Evolutionary conservation across 1,140 invertebrate genomes (phyloP), one percentile per base, ranked within the genome.

Genomic region (Sinonovacula constricta): DNA sequence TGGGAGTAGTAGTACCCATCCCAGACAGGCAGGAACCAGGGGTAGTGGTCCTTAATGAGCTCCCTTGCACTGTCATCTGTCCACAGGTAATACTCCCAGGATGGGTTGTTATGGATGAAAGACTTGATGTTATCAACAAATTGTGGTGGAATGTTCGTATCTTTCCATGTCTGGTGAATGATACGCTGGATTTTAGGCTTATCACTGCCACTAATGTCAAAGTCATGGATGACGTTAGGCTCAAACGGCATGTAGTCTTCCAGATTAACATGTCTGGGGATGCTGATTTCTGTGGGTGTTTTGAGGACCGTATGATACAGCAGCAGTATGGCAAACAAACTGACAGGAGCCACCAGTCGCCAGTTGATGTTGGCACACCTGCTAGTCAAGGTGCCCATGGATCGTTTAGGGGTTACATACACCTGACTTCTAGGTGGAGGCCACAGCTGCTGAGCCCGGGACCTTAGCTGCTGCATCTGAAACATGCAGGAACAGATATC

Each of bases 31-130:
- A 89, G 51, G 31, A 86, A 82, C 36, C 69, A 24, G 4, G 85
- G 80, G 67, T 87, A 84, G 22, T 74, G 66, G 2, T 84, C 70
- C 15, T 66, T 60, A 34, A 89, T 72, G 0, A 89, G 51, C 28
- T 81, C 26, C 26, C 83, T 53, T 12, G 80, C 84, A 66, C 80
- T 81, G 2, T 84, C 81, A 63, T 86, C 81, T 22, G 87, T 87
- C 88, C 88, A 89, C 22, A 88, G 81, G 78, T 81, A 85, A 71
- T 87, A 86, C 36, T 82, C 75, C 88, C 88, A 89, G n/a, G 75
- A 76, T 24, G 86, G 84, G 56, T 88, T 77, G 24, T 79, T 51
- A 26, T 57, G 31, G 24, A 56, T 51, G 82, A 87, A 87, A 1
- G 83, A 75, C 49, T 77, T 84, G 12, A 82, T 65, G 76, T 79